These are phyloP conservation scores for Dendrolimus pini DNA, from an alignment of 2,888 invertebrate species.

Conservation along the genomic window DNA sequence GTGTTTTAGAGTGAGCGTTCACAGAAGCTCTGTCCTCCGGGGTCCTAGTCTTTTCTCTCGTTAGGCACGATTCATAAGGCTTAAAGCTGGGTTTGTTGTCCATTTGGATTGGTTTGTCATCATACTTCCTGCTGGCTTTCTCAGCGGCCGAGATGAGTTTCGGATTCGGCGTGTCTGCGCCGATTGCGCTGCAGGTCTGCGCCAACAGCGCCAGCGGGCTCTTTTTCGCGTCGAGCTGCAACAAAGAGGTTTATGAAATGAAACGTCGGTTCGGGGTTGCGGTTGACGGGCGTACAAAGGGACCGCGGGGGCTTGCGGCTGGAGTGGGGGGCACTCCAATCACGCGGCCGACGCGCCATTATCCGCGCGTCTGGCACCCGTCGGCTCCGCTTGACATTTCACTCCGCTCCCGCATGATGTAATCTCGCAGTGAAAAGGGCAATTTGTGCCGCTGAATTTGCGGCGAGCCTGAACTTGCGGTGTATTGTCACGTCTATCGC, in stretches of 20 bases:
- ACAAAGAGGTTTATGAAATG: slow-evolving; percentile 76
- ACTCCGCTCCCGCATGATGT: slow-evolving; percentile 76
- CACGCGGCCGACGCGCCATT: slow-evolving; percentile 76
- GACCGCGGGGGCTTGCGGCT: slow-evolving; percentile 46
- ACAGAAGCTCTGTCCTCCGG: slow-evolving; percentile 80
- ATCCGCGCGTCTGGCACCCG: slow-evolving; percentile 76
- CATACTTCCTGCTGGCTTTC: slow-evolving; percentile 80
- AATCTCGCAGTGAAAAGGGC: slow-evolving; percentile 77
- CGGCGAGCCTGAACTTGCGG: slow-evolving; percentile 68
- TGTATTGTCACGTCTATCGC: slow-evolving; percentile 69
- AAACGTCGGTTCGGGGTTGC: slow-evolving; percentile 69
- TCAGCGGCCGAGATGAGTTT: slow-evolving; percentile 85
- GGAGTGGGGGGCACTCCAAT: slow-evolving; percentile 61
- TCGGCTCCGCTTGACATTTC: slow-evolving; percentile 77
- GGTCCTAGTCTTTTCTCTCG: slow-evolving; percentile 80
- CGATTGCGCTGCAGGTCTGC: slow-evolving; percentile 98
- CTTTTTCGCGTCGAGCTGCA: slow-evolving; percentile 98
- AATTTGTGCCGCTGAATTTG: slow-evolving; percentile 76
- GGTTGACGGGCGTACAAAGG: slow-evolving; percentile 70
- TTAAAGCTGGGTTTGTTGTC: slow-evolving; percentile 82
- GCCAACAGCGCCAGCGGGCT: slow-evolving; percentile 96
- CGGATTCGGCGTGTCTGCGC: slow-evolving; percentile 89
- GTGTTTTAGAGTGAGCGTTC: slow-evolving; percentile 74
- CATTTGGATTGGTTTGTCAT: slow-evolving; percentile 77
- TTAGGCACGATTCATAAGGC: slow-evolving; percentile 83